Percentiles rank a stretch among this genome's conserved stretches.
Evolutionary conservation across 2,113 vertebrate genomes (phyloP).

Genomic region (Carassius carassius): DNA sequence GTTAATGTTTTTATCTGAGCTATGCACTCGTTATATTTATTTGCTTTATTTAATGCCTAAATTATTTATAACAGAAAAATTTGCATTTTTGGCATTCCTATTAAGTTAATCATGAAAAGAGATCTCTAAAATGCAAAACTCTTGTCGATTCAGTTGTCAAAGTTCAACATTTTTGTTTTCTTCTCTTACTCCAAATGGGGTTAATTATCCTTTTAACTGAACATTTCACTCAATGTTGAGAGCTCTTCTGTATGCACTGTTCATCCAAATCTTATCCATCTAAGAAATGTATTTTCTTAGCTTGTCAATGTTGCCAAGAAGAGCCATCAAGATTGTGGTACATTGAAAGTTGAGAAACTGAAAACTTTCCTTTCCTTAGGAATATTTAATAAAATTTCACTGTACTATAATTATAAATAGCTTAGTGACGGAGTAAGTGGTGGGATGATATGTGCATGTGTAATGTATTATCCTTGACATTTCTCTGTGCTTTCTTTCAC

Average conservation of each 20-base stretch:
- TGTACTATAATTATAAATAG: constrained; percentile 75
- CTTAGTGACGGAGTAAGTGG: constrained; percentile 63
- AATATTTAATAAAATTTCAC: constrained; percentile 68
- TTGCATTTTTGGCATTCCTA: neutral
- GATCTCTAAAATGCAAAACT: neutral
- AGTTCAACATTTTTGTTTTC: neutral
- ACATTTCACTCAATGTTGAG: neutral
- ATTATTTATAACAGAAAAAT: neutral
- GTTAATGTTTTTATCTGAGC: neutral
- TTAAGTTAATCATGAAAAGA: constrained; percentile 2
- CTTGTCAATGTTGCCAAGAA: constrained; percentile 16
- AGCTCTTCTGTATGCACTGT: constrained; percentile 2
- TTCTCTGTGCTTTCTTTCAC: constrained; percentile 54
- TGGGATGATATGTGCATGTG: constrained; percentile 66
- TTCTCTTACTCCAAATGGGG: neutral
- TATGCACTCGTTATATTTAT: neutral
- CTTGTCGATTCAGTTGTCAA: neutral
- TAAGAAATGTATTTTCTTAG: neutral
- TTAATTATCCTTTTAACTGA: neutral
- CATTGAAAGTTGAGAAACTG: constrained; percentile 46
- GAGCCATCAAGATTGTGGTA: constrained; percentile 43
- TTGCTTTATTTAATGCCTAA: constrained; percentile 28
- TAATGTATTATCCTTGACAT: constrained; percentile 58
- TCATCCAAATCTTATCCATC: constrained; percentile 6
- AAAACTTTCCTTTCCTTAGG: constrained; percentile 70